Conservation (phyloP, 2,888 invertebrate species). For the Iphiclides podalirius region DNA sequence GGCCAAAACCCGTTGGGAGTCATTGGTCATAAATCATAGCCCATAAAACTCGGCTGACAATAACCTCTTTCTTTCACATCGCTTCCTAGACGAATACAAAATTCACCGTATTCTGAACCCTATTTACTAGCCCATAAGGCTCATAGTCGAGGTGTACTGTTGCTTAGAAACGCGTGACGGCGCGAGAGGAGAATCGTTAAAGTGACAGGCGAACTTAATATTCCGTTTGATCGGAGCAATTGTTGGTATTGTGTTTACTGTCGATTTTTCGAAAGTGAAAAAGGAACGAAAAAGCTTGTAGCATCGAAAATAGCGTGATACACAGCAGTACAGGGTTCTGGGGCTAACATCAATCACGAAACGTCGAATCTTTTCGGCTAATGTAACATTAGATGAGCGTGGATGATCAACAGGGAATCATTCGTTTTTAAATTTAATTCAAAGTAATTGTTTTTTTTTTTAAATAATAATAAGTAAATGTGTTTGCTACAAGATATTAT, state of each 20-base stretch:
- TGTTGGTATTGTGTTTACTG: slow-evolving; percentile 75
- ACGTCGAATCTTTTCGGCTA: slow-evolving; percentile 58
- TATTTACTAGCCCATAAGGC: slow-evolving; percentile 29
- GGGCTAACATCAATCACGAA: slow-evolving; percentile 70
- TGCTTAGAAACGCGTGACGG: slow-evolving; percentile 36
- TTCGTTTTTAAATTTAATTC: too few relatives aligned
- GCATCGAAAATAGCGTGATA: slow-evolving; percentile 16
- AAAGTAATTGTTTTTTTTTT: background rate
- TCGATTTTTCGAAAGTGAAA: slow-evolving; percentile 69
- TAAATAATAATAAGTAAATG: too few relatives aligned
- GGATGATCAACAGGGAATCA: slow-evolving; percentile 56
- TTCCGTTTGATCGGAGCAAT: slow-evolving; percentile 78
- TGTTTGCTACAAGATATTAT: background rate
- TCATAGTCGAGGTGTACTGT: slow-evolving; percentile 28
- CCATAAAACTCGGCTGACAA: slow-evolving; percentile 78
- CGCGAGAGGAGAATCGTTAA: slow-evolving; percentile 63
- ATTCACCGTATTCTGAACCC: slow-evolving; percentile 34
- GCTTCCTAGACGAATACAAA: slow-evolving; percentile 54
- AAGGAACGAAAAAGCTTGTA: slow-evolving; percentile 33
- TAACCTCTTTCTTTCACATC: slow-evolving; percentile 64
- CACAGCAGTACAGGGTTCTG: slow-evolving; percentile 40
- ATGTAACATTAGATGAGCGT: slow-evolving; percentile 47
- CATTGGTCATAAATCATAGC: slow-evolving; percentile 79
- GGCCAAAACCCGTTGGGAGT: slow-evolving; percentile 76
- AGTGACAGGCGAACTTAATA: slow-evolving; percentile 79